Evolutionary conservation across 1,140 invertebrate genomes (phyloP).

Genomic region (Cherax quadricarinatus): DNA sequence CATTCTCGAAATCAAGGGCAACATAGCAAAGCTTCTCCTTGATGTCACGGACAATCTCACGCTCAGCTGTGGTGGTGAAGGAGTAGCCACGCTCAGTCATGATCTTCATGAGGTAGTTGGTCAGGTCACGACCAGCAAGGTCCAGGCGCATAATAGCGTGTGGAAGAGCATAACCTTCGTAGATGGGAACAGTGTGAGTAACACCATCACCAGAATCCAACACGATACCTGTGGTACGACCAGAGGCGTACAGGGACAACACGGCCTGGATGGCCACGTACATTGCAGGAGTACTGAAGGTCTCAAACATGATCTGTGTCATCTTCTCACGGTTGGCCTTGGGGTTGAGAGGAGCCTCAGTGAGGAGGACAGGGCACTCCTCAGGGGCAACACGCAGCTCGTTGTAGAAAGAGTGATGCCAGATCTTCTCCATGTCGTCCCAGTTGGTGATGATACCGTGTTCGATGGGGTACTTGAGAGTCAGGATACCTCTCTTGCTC

Average conservation of each 20-base stretch:
- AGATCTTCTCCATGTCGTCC: constrained; percentile 98
- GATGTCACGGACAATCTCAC: constrained; percentile 94
- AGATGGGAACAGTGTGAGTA: constrained; percentile 53
- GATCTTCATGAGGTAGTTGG: constrained; percentile 79
- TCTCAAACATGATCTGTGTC: constrained; percentile 96
- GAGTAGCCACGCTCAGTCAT: constrained; percentile 85
- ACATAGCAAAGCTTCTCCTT: constrained; percentile 95
- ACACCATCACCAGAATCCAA: constrained; percentile 56
- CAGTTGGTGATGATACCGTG: constrained; percentile 97
- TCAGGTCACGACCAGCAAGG: constrained; percentile 45
- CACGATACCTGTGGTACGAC: constrained; percentile 60
- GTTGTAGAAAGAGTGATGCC: constrained; percentile 97
- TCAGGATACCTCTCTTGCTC: constrained; percentile 93
- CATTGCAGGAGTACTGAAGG: constrained; percentile 83
- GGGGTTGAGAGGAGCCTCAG: constrained; percentile 92
- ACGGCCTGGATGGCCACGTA: constrained; percentile 62
- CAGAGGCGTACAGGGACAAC: constrained; percentile 59
- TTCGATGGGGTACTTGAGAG: constrained; percentile 95
- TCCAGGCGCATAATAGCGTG: constrained; percentile 58
- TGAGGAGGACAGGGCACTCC: constrained; percentile 93
- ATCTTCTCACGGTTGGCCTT: constrained; percentile 93
- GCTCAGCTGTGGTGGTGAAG: constrained; percentile 83
- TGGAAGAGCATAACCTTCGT: constrained; percentile 54
- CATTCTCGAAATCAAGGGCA: constrained; percentile 78
- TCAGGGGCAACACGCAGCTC: constrained; percentile 96